A percentile compares a stretch with the other conserved stretches of the same genome.
Evolutionary conservation across 2,113 vertebrate species (phyloP).

Genomic region (Polypterus bichir): DNA sequence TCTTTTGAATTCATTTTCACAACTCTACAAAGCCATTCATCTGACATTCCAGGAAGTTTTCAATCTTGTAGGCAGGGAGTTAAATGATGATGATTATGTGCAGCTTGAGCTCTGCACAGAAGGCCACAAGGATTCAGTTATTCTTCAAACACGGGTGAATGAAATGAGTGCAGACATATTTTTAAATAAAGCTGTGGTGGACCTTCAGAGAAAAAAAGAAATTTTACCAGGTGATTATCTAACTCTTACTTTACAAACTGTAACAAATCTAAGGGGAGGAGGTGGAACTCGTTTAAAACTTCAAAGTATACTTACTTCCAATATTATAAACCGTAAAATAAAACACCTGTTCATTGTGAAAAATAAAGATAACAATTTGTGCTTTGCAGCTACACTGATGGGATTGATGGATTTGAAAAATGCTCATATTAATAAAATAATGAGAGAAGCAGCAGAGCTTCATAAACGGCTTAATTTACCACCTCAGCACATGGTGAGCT

Average conservation of each 20-base stretch:
- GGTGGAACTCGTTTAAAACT: not conserved
- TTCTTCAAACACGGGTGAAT: not conserved
- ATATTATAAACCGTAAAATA: not conserved
- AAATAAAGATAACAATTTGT: not conserved
- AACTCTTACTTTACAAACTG: not conserved
- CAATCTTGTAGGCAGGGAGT: not conserved
- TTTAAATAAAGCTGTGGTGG: not conserved
- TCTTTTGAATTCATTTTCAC: not conserved
- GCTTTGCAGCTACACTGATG: not conserved
- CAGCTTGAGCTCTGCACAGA: not conserved
- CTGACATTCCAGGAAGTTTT: not conserved
- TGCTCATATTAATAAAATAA: not conserved
- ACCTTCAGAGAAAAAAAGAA: not conserved
- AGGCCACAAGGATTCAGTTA: not conserved
- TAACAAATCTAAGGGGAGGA: not conserved
- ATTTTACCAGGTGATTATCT: not conserved
- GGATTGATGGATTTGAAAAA: not conserved
- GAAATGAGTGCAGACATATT: not conserved
- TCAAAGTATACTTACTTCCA: not conserved
- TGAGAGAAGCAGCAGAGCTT: not conserved
- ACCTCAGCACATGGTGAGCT: not conserved
- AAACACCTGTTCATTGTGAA: not conserved
- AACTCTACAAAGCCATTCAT: not conserved
- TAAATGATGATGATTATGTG: not conserved
- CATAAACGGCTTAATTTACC: not conserved